Evolutionary conservation across 2,888 invertebrate genomes (phyloP).

Genomic region (Sphaeridia pumilis): DNA sequence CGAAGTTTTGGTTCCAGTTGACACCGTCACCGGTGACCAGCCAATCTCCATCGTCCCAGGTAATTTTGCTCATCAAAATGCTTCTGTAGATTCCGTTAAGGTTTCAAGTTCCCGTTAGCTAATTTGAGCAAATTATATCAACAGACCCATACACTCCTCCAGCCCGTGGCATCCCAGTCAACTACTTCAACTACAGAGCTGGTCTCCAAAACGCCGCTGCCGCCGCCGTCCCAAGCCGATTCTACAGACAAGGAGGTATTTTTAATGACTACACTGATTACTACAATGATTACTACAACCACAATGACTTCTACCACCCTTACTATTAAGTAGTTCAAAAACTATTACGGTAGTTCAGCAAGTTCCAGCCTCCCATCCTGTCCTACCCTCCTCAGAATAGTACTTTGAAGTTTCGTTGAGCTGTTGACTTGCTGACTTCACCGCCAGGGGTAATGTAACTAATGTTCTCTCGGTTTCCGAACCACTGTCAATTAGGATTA

Average conservation of each 20-base stretch:
- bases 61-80: constrained; percentile 6
- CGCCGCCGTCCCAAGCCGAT: constrained; percentile 6
- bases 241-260: constrained; percentile 15
- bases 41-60: constrained; percentile 34
- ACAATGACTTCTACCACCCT: not conserved
- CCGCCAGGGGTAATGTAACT: too few relatives aligned
- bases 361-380: not conserved
- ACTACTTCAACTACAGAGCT: constrained; percentile 9
- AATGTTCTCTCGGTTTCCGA: too few relatives aligned
- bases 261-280: too few relatives aligned
- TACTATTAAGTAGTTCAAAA: not conserved
- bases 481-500: too few relatives aligned
- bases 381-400: not conserved
- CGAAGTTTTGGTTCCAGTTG: constrained; percentile 34
- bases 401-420: too few relatives aligned
- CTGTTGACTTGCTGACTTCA: too few relatives aligned
- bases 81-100: not conserved
- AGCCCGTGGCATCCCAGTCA: constrained; percentile 20
- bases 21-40: constrained; percentile 34
- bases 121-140: not conserved
- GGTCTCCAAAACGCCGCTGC: not conserved
- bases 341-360: constrained; percentile 3
- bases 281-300: not conserved
- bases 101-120: not conserved
- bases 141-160: constrained; percentile 31